phyloP scores from a whole-genome alignment of 2,797 vertebrate species.

The Anisognathus igniventris region DNA sequence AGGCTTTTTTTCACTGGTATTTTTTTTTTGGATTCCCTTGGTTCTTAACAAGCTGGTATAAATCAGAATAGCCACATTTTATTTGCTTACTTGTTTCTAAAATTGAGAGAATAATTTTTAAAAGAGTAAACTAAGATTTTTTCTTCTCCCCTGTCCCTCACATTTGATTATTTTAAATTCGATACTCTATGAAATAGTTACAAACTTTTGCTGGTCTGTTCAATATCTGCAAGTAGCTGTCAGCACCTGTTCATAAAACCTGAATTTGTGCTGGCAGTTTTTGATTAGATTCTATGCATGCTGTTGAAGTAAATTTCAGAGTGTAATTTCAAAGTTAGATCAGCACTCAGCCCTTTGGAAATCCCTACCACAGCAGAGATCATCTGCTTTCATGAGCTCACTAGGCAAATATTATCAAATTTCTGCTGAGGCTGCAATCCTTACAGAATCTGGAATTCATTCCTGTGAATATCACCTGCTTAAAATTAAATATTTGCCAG shows the following conservation, averaged over 20 bases:
- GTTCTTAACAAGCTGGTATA: background rate
- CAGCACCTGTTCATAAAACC: background rate
- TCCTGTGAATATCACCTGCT: background rate
- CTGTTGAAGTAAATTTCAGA: background rate
- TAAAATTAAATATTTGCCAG: background rate
- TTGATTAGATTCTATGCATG: background rate
- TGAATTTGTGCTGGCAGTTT: background rate
- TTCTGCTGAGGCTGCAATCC: background rate
- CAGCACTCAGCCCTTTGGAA: background rate
- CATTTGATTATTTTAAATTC: background rate
- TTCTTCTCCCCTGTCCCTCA: background rate
- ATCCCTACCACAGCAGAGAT: background rate
- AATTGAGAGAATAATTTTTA: background rate
- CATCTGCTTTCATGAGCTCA: background rate
- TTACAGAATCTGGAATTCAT: background rate
- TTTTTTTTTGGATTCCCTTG: background rate
- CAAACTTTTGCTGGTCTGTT: background rate
- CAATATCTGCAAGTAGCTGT: background rate
- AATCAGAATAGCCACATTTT: background rate
- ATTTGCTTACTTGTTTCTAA: background rate
- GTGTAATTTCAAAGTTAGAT: background rate
- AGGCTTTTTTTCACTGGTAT: rapidly evolving
- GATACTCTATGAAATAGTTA: background rate
- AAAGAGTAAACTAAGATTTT: background rate
- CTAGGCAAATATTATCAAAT: background rate